Conservation (phyloP, 2,113 vertebrate genomes). For the Aptenodytes patagonicus region DNA sequence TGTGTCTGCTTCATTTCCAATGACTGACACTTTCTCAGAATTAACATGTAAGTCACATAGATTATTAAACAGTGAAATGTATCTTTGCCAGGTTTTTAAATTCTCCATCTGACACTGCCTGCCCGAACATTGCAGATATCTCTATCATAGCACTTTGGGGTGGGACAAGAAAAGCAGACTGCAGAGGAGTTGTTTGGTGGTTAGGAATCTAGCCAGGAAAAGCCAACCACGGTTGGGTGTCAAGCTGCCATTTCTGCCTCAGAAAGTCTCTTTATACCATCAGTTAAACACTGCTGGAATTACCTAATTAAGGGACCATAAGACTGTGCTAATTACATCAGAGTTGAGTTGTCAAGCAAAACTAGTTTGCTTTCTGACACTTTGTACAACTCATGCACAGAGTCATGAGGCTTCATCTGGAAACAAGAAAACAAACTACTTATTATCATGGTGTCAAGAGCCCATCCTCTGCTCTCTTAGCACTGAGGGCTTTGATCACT, state of each 20-base stretch:
- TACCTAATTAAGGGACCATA: slow-evolving; percentile 4
- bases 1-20: neutral
- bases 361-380: neutral
- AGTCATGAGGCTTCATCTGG: neutral
- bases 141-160: neutral
- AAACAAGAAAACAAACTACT: neutral
- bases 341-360: neutral
- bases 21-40: neutral
- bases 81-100: neutral
- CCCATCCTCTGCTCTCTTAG: neutral
- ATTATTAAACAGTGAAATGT: neutral
- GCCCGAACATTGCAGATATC: neutral
- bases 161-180: neutral
- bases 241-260: slow-evolving; percentile 13
- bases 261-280: neutral
- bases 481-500: neutral
- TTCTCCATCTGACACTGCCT: neutral
- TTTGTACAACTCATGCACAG: neutral
- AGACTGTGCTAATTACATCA: neutral
- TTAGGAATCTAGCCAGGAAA: neutral
- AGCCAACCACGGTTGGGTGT: neutral
- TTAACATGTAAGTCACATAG: neutral
- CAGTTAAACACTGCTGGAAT: neutral
- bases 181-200: neutral
- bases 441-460: neutral